Evolutionary conservation across 2,797 vertebrate species (phyloP).

Genomic region (Acanthis flammea): DNA sequence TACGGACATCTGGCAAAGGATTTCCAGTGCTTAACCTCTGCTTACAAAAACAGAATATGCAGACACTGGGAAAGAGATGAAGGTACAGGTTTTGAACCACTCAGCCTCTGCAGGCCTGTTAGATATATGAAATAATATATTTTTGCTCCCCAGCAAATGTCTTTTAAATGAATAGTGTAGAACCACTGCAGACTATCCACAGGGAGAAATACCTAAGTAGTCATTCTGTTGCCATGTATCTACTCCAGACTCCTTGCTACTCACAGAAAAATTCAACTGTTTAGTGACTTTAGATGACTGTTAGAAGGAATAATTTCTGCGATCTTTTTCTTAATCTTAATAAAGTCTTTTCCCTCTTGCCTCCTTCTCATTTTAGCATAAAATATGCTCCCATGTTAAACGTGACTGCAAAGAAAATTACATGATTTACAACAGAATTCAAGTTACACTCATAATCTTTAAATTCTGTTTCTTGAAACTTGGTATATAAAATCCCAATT

Average conservation of each 20-base stretch:
- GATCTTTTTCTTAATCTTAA: not conserved
- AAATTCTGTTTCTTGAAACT: not conserved
- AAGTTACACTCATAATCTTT: not conserved
- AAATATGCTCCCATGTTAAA: not conserved
- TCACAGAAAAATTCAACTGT: conserved; percentile 10
- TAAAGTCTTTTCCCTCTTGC: not conserved
- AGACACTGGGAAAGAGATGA: conserved; percentile 30
- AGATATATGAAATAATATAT: conserved; percentile 22
- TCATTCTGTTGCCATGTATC: not conserved
- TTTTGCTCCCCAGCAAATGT: conserved; percentile 10
- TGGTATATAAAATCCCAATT: not conserved
- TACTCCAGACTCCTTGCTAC: not conserved
- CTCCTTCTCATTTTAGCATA: not conserved
- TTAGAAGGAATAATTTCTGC: conserved; percentile 25
- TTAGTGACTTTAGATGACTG: not conserved
- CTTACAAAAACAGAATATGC: conserved; percentile 26
- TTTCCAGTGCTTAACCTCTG: conserved; percentile 19
- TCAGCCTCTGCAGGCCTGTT: conserved; percentile 34
- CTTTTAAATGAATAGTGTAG: conserved; percentile 5
- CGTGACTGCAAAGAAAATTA: not conserved
- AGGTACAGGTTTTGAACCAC: not conserved
- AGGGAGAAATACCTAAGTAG: not conserved
- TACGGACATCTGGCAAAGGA: not conserved
- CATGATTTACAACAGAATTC: not conserved
- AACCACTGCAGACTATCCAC: not conserved